These are phyloP conservation scores for Lepidochrysops patricia DNA, from an alignment of 2,888 invertebrate genomes.

Conservation along the genomic window DNA sequence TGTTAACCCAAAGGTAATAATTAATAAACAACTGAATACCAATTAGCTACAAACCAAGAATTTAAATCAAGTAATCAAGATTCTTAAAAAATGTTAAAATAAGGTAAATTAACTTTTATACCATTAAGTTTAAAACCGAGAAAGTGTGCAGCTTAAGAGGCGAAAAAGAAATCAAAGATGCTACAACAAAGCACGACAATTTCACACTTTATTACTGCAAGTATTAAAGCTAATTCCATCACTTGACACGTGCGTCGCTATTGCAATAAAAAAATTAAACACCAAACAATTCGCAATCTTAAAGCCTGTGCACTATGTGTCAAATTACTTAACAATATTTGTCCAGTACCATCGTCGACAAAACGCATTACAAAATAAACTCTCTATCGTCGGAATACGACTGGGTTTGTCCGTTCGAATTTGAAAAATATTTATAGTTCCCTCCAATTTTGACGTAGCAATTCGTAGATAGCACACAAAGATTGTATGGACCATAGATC, in stretches of 20 bases:
- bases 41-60: no score
- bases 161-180: neutral
- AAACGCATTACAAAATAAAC: neutral
- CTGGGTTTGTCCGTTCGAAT: neutral
- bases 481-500: slow-evolving; percentile 66
- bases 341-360: neutral
- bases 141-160: neutral
- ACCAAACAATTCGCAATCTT: slow-evolving; percentile 40
- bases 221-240: slow-evolving; percentile 71
- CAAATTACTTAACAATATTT: neutral
- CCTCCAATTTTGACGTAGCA: slow-evolving; percentile 51
- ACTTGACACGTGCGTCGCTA: slow-evolving; percentile 68
- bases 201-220: slow-evolving; percentile 75
- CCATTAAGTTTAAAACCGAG: no score
- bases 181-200: slow-evolving; percentile 52
- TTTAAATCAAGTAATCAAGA: no score
- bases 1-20: no score
- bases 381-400: neutral
- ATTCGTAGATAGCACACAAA: slow-evolving; percentile 53
- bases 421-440: slow-evolving; percentile 39
- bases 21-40: no score
- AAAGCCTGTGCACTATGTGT: slow-evolving; percentile 18
- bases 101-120: no score
- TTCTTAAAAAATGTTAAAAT: no score
- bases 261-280: slow-evolving; percentile 57